A percentile compares a stretch with the other conserved stretches of the same genome.
phyloP scores from a whole-genome alignment of 64 coral and sea anemone genomes.

The Exaiptasia diaphana region DNA sequence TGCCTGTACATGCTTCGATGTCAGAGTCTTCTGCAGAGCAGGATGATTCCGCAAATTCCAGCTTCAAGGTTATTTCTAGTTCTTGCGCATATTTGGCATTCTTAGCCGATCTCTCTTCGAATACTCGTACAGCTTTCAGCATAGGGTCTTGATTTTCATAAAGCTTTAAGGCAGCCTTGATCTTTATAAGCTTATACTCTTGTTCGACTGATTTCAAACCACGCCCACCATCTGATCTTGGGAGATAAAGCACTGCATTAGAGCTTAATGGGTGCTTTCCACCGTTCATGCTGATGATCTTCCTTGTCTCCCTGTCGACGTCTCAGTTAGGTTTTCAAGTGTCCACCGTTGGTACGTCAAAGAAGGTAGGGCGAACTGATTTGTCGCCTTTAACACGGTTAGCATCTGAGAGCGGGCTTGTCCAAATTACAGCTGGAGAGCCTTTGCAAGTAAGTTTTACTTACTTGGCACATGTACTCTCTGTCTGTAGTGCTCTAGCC shows the following conservation, averaged over 20 bases:
- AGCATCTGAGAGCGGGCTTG: no score
- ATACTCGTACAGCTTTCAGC: not conserved
- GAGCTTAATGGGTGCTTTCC: not conserved
- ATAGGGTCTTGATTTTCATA: not conserved
- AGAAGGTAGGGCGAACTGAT: no score
- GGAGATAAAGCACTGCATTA: not conserved
- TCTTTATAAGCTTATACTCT: conserved; percentile 8
- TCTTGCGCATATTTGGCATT: not conserved
- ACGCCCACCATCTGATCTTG: not conserved
- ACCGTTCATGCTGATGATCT: not conserved
- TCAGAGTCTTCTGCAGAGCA: not conserved
- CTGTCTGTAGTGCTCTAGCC: conserved; percentile 5
- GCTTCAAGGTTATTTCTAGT: not conserved
- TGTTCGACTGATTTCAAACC: not conserved
- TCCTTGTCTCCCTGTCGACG: not conserved
- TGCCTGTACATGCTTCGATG: not conserved
- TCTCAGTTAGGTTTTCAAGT: no score
- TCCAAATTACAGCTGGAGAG: no score
- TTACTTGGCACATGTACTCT: conserved; percentile 21
- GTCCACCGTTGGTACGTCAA: no score
- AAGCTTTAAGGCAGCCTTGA: not conserved
- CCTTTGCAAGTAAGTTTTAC: no score
- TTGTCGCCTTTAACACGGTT: no score
- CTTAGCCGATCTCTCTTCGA: not conserved
- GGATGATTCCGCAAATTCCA: not conserved